Base-by-base conservation (phyloP, 2,888 invertebrate genomes). In the Drosophila aldrichi region DNA sequence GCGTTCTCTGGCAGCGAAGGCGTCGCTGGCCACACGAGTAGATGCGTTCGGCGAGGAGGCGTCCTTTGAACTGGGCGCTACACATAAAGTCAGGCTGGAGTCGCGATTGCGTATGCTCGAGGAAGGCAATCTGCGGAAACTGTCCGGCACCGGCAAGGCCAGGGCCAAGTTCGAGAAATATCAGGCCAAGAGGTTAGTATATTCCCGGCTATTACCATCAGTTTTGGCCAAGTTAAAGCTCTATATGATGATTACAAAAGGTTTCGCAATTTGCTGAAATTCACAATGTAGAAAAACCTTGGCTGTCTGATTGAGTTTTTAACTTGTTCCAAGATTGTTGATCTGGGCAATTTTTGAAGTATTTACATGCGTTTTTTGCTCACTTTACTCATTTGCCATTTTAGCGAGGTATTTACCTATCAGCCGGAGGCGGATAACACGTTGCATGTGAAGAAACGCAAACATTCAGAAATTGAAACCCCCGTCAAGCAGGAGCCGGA, bases 21-120 rank as follows among this genome's bases (percentile, higher is more conserved):
- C 98, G 0, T 95, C 99, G 0, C 93, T 99, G 38, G 98, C 98
- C 0, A 97, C 97, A 0, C 95, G 99, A 84, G 96, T 93, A 6
- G 99, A 99, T 93, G 99, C 99, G 0, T 95, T 99, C 22, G 98
- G 98, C 1, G 99, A 99, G 91, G 98, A 97, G 44, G 95, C 95
- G 0, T 94, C 94, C 0, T 96, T 96, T 82, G 97, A 97, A 74
- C 93, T 99, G 32, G 99, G 99, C 6, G 95, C 96, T 1, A 97
- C 97, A 86, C 97, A 98, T 91, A 96, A 97, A 91, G 97, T 97
- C 0, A 98, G 97, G 91, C 93, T 99, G 63, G 98, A 99, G 92
- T 94, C 95, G 2, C 94, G 96, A 64, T 92, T 99, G 58, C 93
- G 96, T 75, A 90, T 97, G 72, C 94, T 99, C 49, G 98, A 98